Base-by-base conservation (phyloP, 2,113 vertebrate genomes). In the Rhombomys opimus region DNA sequence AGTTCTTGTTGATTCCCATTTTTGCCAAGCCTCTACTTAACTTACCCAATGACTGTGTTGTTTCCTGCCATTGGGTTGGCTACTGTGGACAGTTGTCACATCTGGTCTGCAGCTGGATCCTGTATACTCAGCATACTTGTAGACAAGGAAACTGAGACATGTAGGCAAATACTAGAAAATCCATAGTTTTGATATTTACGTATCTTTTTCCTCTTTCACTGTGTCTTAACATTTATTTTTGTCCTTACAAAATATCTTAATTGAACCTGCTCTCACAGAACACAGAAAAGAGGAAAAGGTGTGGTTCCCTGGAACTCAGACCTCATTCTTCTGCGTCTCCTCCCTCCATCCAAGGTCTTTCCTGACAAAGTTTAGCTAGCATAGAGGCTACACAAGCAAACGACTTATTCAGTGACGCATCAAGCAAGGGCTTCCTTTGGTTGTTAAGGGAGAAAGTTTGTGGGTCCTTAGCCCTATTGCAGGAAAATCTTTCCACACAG, bases 401-500 rank as follows among this genome's bases (percentile, higher is more conserved):
- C 2, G 1, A 57, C 41, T 32, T 57, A 5, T 59, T 11, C 27
- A 35, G n/a, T 32, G 59, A 94, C 1, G n/a, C 32, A 30, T 65
- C 61, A 41, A 46, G 72, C 11, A 94, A 86, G 27, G 17, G 65
- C 13, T 81, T 81, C 22, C 50, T 91, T n/a, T 59, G 68, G 87
- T 57, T 96, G 84, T 85, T 80, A 87, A 87, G 63, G 46, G 41
- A 80, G 22, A 94, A 77, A 86, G 41, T 90, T 57, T 94, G 70
- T 88, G 38, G 46, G 22, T 87, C 65, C 70, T 18, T 23, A 81
- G 70, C 96, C 59, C 52, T 90, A 88, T 73, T 93, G 8, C 38
- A 94, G 75, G 81, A 95, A 86, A 97, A 82, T 90, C 65, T 96
- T 30, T 70, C 46, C 54, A 82, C 73, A 59, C 1, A 77, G 35